A percentile compares a stretch with the other conserved stretches of the same genome.
phyloP scores from a whole-genome alignment of 2,113 vertebrate species.

The Hippopotamus amphibius region DNA sequence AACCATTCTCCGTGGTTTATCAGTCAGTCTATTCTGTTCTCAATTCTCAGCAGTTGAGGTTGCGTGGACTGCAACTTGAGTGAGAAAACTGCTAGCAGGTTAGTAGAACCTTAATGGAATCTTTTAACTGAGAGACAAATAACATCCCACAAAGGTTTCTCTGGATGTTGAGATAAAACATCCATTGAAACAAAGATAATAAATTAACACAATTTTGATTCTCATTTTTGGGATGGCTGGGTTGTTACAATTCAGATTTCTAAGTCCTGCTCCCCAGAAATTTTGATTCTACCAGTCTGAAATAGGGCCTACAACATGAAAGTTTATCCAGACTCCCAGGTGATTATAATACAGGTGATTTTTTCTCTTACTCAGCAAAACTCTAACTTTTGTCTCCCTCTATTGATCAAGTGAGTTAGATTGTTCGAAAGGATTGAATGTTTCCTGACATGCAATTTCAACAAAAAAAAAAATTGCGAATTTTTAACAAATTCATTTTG shows the following conservation, averaged over 20 bases:
- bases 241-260: neutral
- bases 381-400: neutral
- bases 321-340: neutral
- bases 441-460: neutral
- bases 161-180: neutral
- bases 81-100: neutral
- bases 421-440: neutral
- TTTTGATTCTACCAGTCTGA: neutral
- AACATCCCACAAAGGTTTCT: neutral
- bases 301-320: neutral
- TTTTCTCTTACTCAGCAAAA: neutral
- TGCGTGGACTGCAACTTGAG: neutral
- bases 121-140: neutral
- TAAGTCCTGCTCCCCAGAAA: neutral
- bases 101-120: neutral
- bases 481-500: neutral
- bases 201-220: neutral
- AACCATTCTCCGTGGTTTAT: neutral
- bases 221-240: neutral
- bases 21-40: neutral
- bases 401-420: neutral
- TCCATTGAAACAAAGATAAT: neutral
- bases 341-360: neutral
- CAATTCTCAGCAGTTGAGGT: neutral
- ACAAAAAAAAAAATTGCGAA: neutral